phyloP scores from a whole-genome alignment of 2,797 vertebrate genomes.

The Chromis chromis region DNA sequence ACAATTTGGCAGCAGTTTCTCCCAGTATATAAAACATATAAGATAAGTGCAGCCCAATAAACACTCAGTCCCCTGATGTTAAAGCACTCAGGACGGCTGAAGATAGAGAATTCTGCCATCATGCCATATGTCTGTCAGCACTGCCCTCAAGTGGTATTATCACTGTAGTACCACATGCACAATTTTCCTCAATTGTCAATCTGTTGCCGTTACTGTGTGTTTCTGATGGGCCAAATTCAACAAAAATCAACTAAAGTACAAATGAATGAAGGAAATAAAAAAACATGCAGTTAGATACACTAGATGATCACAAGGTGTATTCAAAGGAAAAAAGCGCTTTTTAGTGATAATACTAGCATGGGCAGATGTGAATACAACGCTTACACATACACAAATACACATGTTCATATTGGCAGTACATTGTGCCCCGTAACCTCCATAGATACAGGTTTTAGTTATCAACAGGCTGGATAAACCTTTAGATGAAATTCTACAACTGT shows the following conservation, averaged over 20 bases:
- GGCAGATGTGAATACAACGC: background rate
- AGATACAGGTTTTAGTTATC: background rate
- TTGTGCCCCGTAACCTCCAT: background rate
- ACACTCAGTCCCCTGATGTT: too few species aligned
- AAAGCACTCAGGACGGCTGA: too few species aligned
- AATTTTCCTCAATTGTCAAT: background rate
- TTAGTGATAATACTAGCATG: background rate
- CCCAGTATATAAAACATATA: too few species aligned
- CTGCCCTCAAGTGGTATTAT: background rate
- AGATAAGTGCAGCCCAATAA: too few species aligned
- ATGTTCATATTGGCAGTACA: background rate
- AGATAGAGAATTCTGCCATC: background rate
- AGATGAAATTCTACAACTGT: background rate
- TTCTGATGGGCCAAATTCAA: background rate
- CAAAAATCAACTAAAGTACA: background rate
- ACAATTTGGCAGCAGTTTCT: too few species aligned
- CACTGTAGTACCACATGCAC: background rate
- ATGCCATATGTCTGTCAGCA: background rate
- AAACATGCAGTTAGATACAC: background rate
- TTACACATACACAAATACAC: background rate
- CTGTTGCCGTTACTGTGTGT: background rate
- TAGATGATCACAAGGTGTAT: background rate
- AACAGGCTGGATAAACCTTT: background rate
- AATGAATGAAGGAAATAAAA: too few species aligned
- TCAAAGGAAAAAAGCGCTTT: background rate